Evolutionary conservation across 2,888 invertebrate genomes (phyloP).

Genomic region (Gisinianus flammeolus): DNA sequence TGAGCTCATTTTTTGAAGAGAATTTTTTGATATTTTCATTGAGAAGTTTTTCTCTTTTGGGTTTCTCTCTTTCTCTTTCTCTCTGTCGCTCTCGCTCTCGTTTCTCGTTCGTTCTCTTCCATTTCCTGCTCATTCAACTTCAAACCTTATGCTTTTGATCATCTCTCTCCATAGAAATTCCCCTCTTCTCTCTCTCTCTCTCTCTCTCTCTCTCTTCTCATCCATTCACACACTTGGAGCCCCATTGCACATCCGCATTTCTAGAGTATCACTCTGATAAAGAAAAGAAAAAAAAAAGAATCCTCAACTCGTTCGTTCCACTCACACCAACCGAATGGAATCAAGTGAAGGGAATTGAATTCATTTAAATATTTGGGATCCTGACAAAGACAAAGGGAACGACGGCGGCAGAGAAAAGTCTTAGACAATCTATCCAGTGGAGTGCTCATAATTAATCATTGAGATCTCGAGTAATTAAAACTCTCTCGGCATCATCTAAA

Average conservation of each 20-base stretch:
- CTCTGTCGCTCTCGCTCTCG: too few species aligned
- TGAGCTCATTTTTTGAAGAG: too few species aligned
- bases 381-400: too few species aligned
- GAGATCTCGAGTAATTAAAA: too few species aligned
- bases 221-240: not conserved
- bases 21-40: not conserved
- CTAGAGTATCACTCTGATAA: not conserved
- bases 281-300: too few species aligned
- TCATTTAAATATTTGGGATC: constrained; percentile 4
- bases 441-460: too few species aligned
- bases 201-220: not conserved
- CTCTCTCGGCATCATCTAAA: too few species aligned
- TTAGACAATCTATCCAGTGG: too few species aligned
- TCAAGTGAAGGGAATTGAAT: not conserved
- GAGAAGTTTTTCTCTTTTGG: not conserved
- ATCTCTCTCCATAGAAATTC: not conserved
- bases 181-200: not conserved
- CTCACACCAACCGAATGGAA: not conserved
- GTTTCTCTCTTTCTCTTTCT: not conserved
- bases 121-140: not conserved
- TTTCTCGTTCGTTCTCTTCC: too few species aligned
- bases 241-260: not conserved
- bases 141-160: not conserved
- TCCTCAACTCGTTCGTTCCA: too few species aligned
- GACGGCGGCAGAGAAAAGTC: too few species aligned